Percentiles rank a stretch among this genome's conserved stretches.
Evolutionary conservation across 2,113 vertebrate species (phyloP).

Genomic region (Argyrosomus japonicus): DNA sequence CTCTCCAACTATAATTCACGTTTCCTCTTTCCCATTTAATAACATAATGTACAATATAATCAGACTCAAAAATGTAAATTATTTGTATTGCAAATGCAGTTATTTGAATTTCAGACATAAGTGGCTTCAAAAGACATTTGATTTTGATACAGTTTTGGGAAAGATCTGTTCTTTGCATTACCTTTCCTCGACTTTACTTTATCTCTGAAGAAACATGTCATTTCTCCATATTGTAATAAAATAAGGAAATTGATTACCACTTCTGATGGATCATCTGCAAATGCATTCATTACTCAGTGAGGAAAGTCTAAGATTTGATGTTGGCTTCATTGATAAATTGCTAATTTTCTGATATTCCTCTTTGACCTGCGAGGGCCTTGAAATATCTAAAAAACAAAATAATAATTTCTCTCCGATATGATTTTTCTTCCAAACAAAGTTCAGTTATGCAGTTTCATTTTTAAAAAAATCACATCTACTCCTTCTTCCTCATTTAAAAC

Average conservation of each 20-base stretch:
- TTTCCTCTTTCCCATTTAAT: not conserved
- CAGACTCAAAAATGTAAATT: not conserved
- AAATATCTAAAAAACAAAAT: not conserved
- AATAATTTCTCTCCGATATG: not conserved
- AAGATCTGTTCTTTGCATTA: not conserved
- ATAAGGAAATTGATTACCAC: not conserved
- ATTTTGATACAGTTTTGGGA: not conserved
- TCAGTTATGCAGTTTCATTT: too few relatives aligned
- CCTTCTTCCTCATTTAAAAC: not conserved
- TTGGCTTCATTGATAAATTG: too few relatives aligned
- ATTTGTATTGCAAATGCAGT: not conserved
- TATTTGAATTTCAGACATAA: not conserved
- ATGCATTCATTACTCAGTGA: not conserved
- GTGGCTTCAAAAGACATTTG: not conserved
- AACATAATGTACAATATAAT: not conserved
- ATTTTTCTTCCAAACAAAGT: too few relatives aligned
- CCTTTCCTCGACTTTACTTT: not conserved
- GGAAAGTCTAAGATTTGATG: not conserved
- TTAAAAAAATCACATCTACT: not conserved
- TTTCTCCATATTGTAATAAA: not conserved
- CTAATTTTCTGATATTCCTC: not conserved
- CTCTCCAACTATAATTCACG: not conserved
- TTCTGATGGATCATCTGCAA: not conserved
- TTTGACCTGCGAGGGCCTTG: too few relatives aligned
- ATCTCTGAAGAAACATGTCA: not conserved